Evolutionary conservation across 1,140 invertebrate genomes (phyloP), one percentile per base, ranked within the genome.

Genomic region (Oncopeltus fasciatus): DNA sequence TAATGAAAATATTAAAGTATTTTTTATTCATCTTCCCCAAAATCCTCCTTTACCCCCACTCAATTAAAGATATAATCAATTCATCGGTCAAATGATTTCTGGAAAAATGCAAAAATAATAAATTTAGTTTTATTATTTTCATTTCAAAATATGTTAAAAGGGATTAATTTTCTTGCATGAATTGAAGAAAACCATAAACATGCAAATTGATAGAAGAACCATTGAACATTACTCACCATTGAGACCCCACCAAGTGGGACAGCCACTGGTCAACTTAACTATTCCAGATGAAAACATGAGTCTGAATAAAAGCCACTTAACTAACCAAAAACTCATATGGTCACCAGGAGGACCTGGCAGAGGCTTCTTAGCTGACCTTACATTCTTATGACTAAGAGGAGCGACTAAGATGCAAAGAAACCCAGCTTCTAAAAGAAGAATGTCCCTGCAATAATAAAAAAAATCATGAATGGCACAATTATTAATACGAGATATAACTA

Each of bases 201-300:
- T n/a, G n/a, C n/a, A n/a, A n/a, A n/a, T n/a, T n/a, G n/a, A n/a
- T n/a, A n/a, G n/a, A n/a, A n/a, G n/a, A n/a, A n/a, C n/a, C n/a
- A n/a, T n/a, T n/a, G n/a, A 38, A 38, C 31, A 38, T 8, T 38
- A 38, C 64, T 69, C 78, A 88, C 87, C 87, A 72, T 82, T 81
- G 12, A 92, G 78, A 66, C 78, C 80, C 88, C 88, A 92, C 88
- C 88, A 92, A 12, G 82, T 77, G 16, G 86, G 85, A 71, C 86
- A 88, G 11, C 80, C 77, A 70, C 82, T 85, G n/a, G 78, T 80
- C 26, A 92, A 74, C 73, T 92, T 92, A 0, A 85, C 80, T 27
- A 88, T 77, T 31, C 86, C 87, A 43, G 81, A 83, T 2, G 84
- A 81, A 74, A 91, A 87, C 76, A 90, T 80, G 4, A 88, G 77